These are phyloP conservation scores for Leucoraja ocellata DNA, from an alignment of 2,797 vertebrate genomes.

Conservation along the genomic window DNA sequence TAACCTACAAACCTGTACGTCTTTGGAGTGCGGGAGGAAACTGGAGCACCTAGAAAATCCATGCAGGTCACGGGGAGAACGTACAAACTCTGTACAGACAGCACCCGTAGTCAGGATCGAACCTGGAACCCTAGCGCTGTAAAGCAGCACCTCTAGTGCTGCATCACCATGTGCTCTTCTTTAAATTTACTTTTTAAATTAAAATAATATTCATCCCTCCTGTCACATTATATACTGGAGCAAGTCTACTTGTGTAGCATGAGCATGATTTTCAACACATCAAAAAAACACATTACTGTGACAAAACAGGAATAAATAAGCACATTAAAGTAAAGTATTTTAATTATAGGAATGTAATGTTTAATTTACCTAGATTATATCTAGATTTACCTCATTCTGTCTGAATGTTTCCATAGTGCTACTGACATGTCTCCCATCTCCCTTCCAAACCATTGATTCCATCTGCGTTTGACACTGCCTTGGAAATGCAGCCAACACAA, in stretches of 20 bases:
- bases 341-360: neutral
- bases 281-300: constrained; percentile 52
- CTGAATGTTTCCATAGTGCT: neutral
- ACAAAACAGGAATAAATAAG: constrained; percentile 76
- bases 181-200: constrained; percentile 50
- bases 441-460: neutral
- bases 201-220: constrained; percentile 58
- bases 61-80: no score
- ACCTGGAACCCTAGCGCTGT: no score
- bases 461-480: no score
- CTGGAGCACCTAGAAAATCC: no score
- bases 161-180: no score
- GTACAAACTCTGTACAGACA: no score
- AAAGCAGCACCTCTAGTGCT: no score
- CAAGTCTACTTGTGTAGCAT: constrained; percentile 52
- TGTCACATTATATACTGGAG: constrained; percentile 62
- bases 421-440: neutral
- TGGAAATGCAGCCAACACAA: no score
- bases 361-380: constrained; percentile 42
- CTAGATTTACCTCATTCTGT: neutral
- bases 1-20: no score
- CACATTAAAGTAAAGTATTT: constrained; percentile 54
- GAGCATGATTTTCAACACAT: constrained; percentile 47
- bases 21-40: no score
- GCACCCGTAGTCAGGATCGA: no score